phyloP scores from a whole-genome alignment of 1,140 invertebrate species.

The Formica exsecta region DNA sequence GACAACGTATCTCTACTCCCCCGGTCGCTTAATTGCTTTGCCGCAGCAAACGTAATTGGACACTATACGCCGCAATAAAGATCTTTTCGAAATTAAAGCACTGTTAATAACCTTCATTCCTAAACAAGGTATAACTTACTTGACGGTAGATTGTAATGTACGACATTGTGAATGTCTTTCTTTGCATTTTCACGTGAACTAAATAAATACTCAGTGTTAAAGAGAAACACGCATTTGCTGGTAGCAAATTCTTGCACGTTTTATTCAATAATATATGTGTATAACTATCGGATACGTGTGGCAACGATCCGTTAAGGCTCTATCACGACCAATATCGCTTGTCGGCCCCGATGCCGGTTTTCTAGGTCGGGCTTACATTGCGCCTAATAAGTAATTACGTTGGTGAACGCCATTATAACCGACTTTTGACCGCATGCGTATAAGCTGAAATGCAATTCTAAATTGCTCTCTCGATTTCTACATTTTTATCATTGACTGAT shows the following conservation, averaged over 20 bases:
- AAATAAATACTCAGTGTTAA: slow-evolving; percentile 32
- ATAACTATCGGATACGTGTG: slow-evolving; percentile 16
- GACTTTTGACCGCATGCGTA: slow-evolving; percentile 43
- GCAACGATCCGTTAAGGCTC: slow-evolving; percentile 28
- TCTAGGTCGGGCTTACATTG: slow-evolving; percentile 68
- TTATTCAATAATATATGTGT: slow-evolving; percentile 30
- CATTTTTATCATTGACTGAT: slow-evolving; percentile 62
- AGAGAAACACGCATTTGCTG: slow-evolving; percentile 8
- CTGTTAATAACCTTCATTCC: slow-evolving; percentile 39
- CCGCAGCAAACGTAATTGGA: slow-evolving; percentile 39
- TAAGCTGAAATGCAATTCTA: slow-evolving; percentile 63
- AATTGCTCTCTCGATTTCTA: slow-evolving; percentile 53
- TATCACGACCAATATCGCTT: slow-evolving; percentile 52
- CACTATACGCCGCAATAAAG: slow-evolving; percentile 19
- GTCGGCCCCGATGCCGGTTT: slow-evolving; percentile 44
- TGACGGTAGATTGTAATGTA: neutral
- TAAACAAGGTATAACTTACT: slow-evolving; percentile 22
- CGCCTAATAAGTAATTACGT: slow-evolving; percentile 74
- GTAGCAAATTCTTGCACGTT: slow-evolving; percentile 38
- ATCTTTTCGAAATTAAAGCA: slow-evolving; percentile 48
- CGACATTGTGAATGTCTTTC: slow-evolving; percentile 24
- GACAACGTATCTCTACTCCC: slow-evolving; percentile 40
- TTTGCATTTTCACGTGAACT: neutral
- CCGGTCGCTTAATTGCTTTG: slow-evolving; percentile 36
- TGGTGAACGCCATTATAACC: slow-evolving; percentile 58